Evolutionary conservation across 2,797 vertebrate species (phyloP).

Genomic region (Pseudochirops corinnae): DNA sequence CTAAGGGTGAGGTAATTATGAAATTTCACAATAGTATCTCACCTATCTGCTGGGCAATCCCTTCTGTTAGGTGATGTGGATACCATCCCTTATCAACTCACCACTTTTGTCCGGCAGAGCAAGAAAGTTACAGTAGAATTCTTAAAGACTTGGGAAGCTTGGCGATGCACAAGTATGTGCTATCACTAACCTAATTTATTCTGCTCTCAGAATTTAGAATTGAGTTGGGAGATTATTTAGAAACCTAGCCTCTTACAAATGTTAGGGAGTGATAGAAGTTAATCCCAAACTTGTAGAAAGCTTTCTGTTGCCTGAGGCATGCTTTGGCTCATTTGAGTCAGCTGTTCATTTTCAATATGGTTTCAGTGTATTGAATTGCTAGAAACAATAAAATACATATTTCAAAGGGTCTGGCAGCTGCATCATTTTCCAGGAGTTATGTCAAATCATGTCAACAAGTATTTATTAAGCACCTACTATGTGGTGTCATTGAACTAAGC

Average conservation of each 20-base stretch:
- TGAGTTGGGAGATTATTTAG: constrained; percentile 49
- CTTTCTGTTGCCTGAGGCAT: constrained; percentile 67
- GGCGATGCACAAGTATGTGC: neutral
- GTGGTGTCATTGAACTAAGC: neutral
- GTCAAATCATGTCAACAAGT: neutral
- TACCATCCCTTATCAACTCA: neutral
- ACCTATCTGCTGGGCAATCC: neutral
- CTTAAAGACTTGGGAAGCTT: constrained; percentile 8
- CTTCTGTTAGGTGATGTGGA: constrained; percentile 14
- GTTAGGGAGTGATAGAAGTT: constrained; percentile 40
- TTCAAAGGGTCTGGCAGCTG: constrained; percentile 42
- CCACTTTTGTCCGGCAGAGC: neutral
- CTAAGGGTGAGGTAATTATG: neutral
- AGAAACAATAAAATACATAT: constrained; percentile 73
- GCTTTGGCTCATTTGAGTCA: constrained; percentile 66
- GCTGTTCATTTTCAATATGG: constrained; percentile 77
- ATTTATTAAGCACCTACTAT: neutral
- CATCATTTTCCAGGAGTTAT: neutral
- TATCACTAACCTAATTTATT: constrained; percentile 46
- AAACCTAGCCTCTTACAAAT: constrained; percentile 57
- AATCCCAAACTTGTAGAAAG: constrained; percentile 66
- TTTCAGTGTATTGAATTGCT: constrained; percentile 71
- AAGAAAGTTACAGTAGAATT: neutral
- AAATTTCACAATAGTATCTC: neutral
- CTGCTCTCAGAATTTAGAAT: constrained; percentile 40